Evolutionary conservation across 2,888 invertebrate species (phyloP), one percentile per base, ranked within the genome.

Genomic region (Cephonodes hylas): DNA sequence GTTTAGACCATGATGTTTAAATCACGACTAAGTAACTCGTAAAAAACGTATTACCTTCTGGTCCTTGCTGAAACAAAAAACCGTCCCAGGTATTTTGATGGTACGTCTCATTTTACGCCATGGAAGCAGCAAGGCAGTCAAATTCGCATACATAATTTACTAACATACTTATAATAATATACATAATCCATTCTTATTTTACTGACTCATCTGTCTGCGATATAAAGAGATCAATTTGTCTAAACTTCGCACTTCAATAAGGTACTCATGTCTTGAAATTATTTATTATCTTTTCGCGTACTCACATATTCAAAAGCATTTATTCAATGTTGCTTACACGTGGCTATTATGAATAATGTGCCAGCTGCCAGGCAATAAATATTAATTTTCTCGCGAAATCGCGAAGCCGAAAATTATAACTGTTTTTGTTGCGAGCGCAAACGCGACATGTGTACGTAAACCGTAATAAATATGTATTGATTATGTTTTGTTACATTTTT

Each of bases 341-440:
- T 42, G 58, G 18, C 27, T 20, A 59, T 59, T 27, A 59, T 59
- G 59, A 59, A 44, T 59, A 59, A 59, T 42, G 44, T 44, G 27
- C 27, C 59, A 59, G 44, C 59, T 59, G 44, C 44, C 18, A 18
- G 23, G 44, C 59, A 44, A 25, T 59, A 59, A 59, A 59, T 59
- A 15, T 59, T 27, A 59, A 59, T 59, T 59, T 59, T 27, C 59
- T 59, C 44, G 42, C 42, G 59, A 59, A 59, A 59, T 59, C 27
- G 20, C 59, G 31, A 53, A 53, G 53, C 53, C 18, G 44, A 8
- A 59, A 25, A 44, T 27, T 44, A 13, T 44, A 31, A 59, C 59
- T 59, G 59, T 59, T 59, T 59, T 44, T 44, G 59, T 44, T 59
- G 18, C n/a, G 53, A 27, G 25, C 27, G 10, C 10, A 53, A 23